A percentile compares a stretch with the other conserved stretches of the same genome.
phyloP scores from a whole-genome alignment of 1,140 invertebrate species.

The Drosophila lacteicornis region DNA sequence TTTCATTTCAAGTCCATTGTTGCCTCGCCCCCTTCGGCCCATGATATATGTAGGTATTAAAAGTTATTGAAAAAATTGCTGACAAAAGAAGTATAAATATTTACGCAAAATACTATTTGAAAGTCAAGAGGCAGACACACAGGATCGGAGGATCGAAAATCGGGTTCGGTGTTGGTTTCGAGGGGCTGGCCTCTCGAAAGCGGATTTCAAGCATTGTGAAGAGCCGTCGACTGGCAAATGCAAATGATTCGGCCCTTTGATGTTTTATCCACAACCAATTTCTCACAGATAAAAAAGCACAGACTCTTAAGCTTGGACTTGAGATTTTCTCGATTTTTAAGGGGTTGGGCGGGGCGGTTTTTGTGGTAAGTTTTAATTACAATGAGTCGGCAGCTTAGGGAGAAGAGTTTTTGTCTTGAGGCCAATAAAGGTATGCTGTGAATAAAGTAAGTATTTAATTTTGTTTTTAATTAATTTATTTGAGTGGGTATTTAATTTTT shows the following conservation, averaged over 20 bases:
- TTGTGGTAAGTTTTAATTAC: constrained; percentile 32
- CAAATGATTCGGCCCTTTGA: constrained; percentile 58
- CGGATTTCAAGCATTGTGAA: constrained; percentile 52
- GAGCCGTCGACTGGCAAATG: constrained; percentile 50
- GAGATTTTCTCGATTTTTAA: constrained; percentile 14
- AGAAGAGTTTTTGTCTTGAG: not conserved
- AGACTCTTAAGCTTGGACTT: constrained; percentile 21
- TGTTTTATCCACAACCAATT: constrained; percentile 24
- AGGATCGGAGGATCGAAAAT: constrained; percentile 19
- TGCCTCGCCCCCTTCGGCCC: constrained; percentile 17
- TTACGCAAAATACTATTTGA: constrained; percentile 80
- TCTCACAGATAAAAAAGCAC: constrained; percentile 1
- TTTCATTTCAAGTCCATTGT: constrained; percentile 76
- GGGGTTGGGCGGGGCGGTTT: not conserved
- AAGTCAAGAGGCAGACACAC: constrained; percentile 50
- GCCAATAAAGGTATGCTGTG: not conserved
- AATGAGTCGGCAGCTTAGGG: constrained; percentile 1
- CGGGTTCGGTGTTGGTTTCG: constrained; percentile 1
- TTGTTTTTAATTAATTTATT: too few species aligned
- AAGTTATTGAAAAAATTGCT: constrained; percentile 83
- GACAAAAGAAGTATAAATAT: constrained; percentile 84
- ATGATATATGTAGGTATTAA: constrained; percentile 80
- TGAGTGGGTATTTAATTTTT: not conserved
- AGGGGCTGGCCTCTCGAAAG: constrained; percentile 23
- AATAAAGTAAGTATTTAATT: not conserved